Base-by-base conservation (phyloP, 2,888 invertebrate species). In the Stenotaenia linearis region DNA sequence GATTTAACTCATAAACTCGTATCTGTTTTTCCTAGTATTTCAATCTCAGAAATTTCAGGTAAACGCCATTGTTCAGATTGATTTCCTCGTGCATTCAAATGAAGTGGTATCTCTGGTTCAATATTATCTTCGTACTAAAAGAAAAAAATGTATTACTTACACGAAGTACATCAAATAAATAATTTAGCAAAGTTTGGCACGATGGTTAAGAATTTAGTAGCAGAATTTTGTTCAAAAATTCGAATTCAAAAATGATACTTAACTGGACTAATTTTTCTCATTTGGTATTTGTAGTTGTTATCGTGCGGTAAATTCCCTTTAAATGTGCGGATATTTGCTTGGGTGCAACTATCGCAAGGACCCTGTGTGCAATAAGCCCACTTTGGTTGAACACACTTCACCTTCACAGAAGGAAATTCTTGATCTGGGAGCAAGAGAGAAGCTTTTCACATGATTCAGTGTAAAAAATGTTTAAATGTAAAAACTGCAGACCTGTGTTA, bases 401-500 rank as follows among this genome's bases (percentile, higher is more conserved):
- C 75, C 75, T 75, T 75, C 37, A 75, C 75, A 35, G 75, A 75
- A 75, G 75, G 75, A 75, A 75, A 75, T 21, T 75, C 75, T 37
- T 75, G 75, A 30, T 75, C 75, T 75, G n/a, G n/a, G n/a, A 45
- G 21, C 56, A 56, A 56, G 25, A 61, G 15, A 61, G 9, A 61
- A 25, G 15, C 23, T 25, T 61, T 23, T 25, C 23, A 61, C 9
- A 25, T 23, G n/a, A 15, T 18, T 37, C 21, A 30, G 21, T 32
- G 18, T 4, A 37, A 18, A 9, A 18, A 75, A 75, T 21, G 10
- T 5, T 28, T 1, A 23, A n/a, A 12, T 1, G 6, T n/a, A 5
- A 23, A 69, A 18, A 7, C 25, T 28, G 15, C 76, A 28, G 30
- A 82, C 87, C 88, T 83, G 88, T 88, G 83, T 88, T 88, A 83